Conservation (phyloP, 2,888 invertebrate genomes). For the Bombylius discolor region DNA sequence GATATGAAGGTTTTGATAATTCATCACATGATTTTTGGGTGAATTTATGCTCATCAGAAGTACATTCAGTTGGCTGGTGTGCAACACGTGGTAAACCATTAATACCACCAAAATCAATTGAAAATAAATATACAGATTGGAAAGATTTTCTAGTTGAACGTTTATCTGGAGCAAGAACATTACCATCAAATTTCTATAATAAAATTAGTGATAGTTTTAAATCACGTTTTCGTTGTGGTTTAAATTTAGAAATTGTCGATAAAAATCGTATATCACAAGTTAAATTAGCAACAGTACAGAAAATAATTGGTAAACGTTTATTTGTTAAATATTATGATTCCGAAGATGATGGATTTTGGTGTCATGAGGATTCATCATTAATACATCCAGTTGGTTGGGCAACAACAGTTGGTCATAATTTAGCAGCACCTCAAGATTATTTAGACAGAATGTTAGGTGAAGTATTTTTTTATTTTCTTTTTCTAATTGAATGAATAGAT, state of each 20-base stretch:
- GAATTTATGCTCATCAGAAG: conserved; percentile 81
- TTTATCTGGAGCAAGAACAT: conserved; percentile 85
- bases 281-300: conserved; percentile 76
- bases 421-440: conserved; percentile 73
- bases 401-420: conserved; percentile 70
- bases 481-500: background rate
- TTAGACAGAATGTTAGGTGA: conserved; percentile 59
- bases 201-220: conserved; percentile 75
- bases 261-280: conserved; percentile 91
- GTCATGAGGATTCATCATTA: conserved; percentile 86
- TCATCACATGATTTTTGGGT: conserved; percentile 92
- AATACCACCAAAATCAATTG: conserved; percentile 86
- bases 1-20: conserved; percentile 88
- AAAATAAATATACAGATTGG: conserved; percentile 91
- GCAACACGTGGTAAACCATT: conserved; percentile 88
- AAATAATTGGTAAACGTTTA: conserved; percentile 83
- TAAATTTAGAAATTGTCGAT: conserved; percentile 87
- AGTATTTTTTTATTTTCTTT: background rate
- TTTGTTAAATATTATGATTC: conserved; percentile 83
- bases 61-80: conserved; percentile 98
- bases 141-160: conserved; percentile 86
- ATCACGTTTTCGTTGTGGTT: conserved; percentile 69
- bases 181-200: conserved; percentile 83
- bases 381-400: conserved; percentile 98
- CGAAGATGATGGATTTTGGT: conserved; percentile 86